A percentile compares a stretch with the other conserved stretches of the same genome.
Conservation (phyloP, 2,888 invertebrate genomes). For the Idaea biselata region DNA sequence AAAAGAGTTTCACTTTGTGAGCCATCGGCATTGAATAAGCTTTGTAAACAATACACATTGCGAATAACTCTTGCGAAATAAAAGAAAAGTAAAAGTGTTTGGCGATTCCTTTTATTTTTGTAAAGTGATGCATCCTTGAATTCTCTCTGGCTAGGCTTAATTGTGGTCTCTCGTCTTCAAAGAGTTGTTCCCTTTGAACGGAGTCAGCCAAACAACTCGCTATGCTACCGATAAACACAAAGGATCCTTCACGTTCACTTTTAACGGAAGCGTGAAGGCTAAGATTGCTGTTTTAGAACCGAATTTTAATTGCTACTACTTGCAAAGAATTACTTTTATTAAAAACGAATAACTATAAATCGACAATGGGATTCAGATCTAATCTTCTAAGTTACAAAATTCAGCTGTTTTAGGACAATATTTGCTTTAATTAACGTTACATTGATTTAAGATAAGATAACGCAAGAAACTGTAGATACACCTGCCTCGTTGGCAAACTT, state of each 20-base stretch:
- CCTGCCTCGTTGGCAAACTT: slow-evolving; percentile 65
- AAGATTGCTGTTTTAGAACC: background rate
- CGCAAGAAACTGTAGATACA: slow-evolving; percentile 32
- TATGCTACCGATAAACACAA: slow-evolving; percentile 48
- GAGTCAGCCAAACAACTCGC: slow-evolving; percentile 37
- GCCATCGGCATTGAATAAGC: slow-evolving; percentile 41
- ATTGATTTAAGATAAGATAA: slow-evolving; percentile 64
- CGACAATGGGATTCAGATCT: slow-evolving; percentile 38
- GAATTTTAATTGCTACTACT: background rate
- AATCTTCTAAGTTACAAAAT: slow-evolving; percentile 38
- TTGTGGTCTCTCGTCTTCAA: slow-evolving; percentile 76
- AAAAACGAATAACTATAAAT: slow-evolving; percentile 32
- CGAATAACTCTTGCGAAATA: slow-evolving; percentile 54
- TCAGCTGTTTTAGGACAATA: slow-evolving; percentile 40
- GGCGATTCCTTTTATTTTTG: slow-evolving; percentile 62
- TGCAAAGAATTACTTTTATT: slow-evolving; percentile 8
- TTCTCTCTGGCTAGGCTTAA: slow-evolving; percentile 72
- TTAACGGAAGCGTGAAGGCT: slow-evolving; percentile 25
- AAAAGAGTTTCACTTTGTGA: slow-evolving; percentile 52
- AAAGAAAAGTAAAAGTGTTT: slow-evolving; percentile 68
- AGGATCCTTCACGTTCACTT: slow-evolving; percentile 41
- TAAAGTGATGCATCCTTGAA: slow-evolving; percentile 71
- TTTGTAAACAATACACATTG: slow-evolving; percentile 51
- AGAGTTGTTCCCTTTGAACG: slow-evolving; percentile 71
- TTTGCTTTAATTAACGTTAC: slow-evolving; percentile 65